A percentile compares a stretch with the other conserved stretches of the same genome.
These are phyloP conservation scores for Alaudala cheleensis DNA, from an alignment of 2,113 vertebrate genomes.

Conservation along the genomic window DNA sequence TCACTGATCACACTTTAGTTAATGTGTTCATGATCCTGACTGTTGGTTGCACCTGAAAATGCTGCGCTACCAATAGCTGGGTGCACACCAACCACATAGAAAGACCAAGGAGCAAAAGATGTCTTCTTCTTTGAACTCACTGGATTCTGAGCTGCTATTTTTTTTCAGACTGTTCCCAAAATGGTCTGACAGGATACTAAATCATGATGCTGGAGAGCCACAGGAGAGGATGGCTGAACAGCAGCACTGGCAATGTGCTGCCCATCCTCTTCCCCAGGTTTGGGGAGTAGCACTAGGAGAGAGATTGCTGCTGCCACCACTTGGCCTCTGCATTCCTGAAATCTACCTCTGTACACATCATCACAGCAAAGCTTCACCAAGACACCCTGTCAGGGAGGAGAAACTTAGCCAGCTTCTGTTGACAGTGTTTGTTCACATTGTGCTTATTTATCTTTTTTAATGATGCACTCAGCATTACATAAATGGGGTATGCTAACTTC, in stretches of 20 bases:
- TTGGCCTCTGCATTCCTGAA: not conserved
- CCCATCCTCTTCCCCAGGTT: not conserved
- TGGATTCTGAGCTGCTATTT: not conserved
- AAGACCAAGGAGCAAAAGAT: not conserved
- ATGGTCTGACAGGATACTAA: not conserved
- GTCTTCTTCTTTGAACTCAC: not conserved
- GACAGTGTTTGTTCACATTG: not conserved
- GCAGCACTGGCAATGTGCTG: fast-evolving
- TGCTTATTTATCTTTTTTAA: not conserved
- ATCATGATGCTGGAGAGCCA: fast-evolving
- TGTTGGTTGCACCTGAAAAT: not conserved
- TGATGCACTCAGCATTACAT: not conserved
- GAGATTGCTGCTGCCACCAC: not conserved
- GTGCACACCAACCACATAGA: not conserved
- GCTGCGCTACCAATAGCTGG: not conserved
- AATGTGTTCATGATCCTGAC: not conserved
- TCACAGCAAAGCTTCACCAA: not conserved
- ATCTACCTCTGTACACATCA: fast-evolving
- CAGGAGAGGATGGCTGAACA: not conserved
- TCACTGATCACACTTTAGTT: not conserved
- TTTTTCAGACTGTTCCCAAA: not conserved
- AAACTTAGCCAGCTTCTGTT: not conserved
- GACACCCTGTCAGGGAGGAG: not conserved
- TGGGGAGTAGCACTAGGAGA: not conserved
- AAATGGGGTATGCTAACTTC: not conserved